A percentile compares a stretch with the other conserved stretches of the same genome.
phyloP scores from a whole-genome alignment of 2,113 vertebrate species.

The Pedionomus torquatus region DNA sequence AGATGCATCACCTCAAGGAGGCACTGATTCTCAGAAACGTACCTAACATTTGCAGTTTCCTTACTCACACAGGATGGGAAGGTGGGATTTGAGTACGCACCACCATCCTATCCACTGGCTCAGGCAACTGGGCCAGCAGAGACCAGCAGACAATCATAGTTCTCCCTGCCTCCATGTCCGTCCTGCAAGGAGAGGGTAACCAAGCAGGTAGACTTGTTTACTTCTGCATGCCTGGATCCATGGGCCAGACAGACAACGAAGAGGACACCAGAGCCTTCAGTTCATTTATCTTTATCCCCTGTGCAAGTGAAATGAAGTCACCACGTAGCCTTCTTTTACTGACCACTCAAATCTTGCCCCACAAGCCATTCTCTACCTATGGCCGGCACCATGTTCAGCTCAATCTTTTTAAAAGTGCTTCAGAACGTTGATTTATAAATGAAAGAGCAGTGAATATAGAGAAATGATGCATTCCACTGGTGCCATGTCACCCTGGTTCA shows the following conservation, averaged over 20 bases:
- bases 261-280: background rate
- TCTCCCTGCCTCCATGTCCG: background rate
- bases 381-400: background rate
- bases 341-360: background rate
- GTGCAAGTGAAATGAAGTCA: background rate
- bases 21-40: background rate
- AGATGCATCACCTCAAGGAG: background rate
- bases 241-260: background rate
- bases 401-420: background rate
- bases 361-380: background rate
- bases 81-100: background rate
- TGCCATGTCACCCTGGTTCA: background rate
- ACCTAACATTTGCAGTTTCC: background rate
- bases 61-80: background rate
- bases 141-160: accelerated
- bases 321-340: background rate
- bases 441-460: background rate
- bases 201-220: background rate
- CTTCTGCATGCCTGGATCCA: background rate
- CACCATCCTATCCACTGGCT: background rate
- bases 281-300: background rate
- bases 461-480: background rate
- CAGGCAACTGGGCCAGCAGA: background rate
- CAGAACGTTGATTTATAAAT: background rate
- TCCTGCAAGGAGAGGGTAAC: background rate